Percentiles rank a stretch among this genome's conserved stretches.
Conservation (phyloP, 2,797 vertebrate species). For the Hippocampus kuda region DNA sequence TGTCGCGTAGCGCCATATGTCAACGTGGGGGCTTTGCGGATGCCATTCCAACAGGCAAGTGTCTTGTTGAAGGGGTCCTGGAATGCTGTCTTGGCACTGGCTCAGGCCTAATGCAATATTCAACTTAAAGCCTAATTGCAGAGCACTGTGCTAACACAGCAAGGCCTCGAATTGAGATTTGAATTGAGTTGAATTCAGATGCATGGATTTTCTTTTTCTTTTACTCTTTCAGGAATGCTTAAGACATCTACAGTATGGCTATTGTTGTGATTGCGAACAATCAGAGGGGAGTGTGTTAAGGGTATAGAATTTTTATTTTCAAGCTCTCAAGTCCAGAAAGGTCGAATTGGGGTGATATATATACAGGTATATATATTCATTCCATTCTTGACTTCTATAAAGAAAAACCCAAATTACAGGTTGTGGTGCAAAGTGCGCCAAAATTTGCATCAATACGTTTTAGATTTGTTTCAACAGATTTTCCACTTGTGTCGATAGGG, state of each 20-base stretch:
- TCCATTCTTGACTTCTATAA: background rate
- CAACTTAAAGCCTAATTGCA: conserved; percentile 17
- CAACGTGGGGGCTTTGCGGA: conserved; percentile 93
- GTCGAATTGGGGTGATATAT: background rate
- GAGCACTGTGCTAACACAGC: conserved; percentile 35
- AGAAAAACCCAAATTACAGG: background rate
- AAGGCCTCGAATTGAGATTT: conserved; percentile 19
- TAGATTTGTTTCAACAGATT: background rate
- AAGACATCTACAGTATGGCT: no score
- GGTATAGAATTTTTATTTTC: background rate
- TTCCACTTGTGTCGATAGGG: background rate
- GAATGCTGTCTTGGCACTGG: conserved; percentile 59
- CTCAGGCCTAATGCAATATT: conserved; percentile 40
- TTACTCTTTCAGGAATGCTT: background rate
- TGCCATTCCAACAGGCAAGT: conserved; percentile 99
- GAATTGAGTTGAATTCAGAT: no score
- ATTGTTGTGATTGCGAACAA: background rate
- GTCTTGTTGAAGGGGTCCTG: conserved; percentile 36
- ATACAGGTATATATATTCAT: background rate
- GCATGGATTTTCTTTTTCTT: background rate
- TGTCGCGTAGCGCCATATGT: conserved; percentile 97
- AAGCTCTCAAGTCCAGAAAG: background rate
- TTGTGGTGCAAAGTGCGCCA: background rate
- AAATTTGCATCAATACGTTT: background rate
- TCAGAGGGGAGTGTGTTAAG: background rate